These are phyloP conservation scores for Telmatherina bonti DNA, from an alignment of 2,797 vertebrate species.

Conservation along the genomic window DNA sequence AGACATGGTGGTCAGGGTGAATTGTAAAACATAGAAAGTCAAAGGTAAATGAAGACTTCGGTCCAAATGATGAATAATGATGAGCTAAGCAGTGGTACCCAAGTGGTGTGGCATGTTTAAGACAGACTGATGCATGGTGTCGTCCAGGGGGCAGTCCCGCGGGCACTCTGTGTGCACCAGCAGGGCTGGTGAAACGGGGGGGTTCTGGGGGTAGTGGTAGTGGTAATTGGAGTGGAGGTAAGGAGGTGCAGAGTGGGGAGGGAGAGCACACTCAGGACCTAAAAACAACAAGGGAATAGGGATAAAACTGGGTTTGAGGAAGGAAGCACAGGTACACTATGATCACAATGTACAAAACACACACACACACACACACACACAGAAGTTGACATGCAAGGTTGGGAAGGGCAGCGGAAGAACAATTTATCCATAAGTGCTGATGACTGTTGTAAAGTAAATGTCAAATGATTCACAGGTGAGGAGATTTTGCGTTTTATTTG, in stretches of 20 bases:
- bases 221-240: conserved; percentile 68
- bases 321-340: conserved; percentile 51
- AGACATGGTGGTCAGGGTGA: conserved; percentile 19
- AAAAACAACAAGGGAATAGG: conserved; percentile 73
- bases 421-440: conserved; percentile 6
- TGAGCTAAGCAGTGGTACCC: conserved; percentile 81
- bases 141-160: conserved; percentile 84
- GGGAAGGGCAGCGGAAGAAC: conserved; percentile 6
- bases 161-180: conserved; percentile 83
- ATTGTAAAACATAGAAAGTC: conserved; percentile 20
- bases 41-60: conserved; percentile 30
- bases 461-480: conserved; percentile 2
- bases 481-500: neutral
- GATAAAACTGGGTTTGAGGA: conserved; percentile 68
- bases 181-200: conserved; percentile 84
- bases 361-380: conserved; percentile 59
- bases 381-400: conserved; percentile 30
- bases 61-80: conserved; percentile 59
- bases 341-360: conserved; percentile 55
- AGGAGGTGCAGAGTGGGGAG: conserved; percentile 79
- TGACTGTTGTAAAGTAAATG: conserved; percentile 7
- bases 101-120: conserved; percentile 83
- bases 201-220: conserved; percentile 78
- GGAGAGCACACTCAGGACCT: conserved; percentile 84
- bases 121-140: conserved; percentile 85